Evolutionary conservation across 2,888 invertebrate genomes (phyloP).

Genomic region (Andrena camellia): DNA sequence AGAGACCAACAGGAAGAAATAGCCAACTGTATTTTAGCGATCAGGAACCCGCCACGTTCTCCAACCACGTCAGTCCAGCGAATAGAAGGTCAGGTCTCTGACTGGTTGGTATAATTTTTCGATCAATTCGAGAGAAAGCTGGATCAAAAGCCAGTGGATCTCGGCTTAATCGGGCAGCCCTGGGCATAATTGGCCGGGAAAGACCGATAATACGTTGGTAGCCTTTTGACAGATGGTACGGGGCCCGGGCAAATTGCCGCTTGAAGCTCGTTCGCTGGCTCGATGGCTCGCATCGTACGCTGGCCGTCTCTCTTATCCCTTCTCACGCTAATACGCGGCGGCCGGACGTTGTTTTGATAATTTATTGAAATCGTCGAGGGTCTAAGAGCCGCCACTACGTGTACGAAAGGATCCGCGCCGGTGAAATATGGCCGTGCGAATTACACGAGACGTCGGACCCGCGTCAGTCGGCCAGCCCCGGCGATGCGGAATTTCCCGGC

Average conservation of each 20-base stretch:
- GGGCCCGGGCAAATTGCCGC: constrained; percentile 79
- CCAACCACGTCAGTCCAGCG: not conserved
- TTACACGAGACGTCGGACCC: constrained; percentile 74
- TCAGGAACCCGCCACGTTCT: not conserved
- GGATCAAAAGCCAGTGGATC: constrained; percentile 71
- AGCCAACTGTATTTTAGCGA: not conserved
- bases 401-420: constrained; percentile 55
- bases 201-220: constrained; percentile 59
- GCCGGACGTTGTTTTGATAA: constrained; percentile 75
- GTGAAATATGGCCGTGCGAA: constrained; percentile 77
- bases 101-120: constrained; percentile 79
- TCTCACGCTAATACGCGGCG: constrained; percentile 70
- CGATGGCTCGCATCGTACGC: constrained; percentile 26
- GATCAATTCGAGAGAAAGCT: constrained; percentile 78
- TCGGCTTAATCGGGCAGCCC: constrained; percentile 56
- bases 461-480: constrained; percentile 68
- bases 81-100: constrained; percentile 39
- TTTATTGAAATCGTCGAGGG: constrained; percentile 79
- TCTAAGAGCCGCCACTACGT: constrained; percentile 55
- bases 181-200: constrained; percentile 57
- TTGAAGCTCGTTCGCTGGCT: constrained; percentile 71
- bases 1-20: constrained; percentile 9
- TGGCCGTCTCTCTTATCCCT: constrained; percentile 42
- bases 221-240: constrained; percentile 81
- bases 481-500: constrained; percentile 74